Percentiles rank a stretch among this genome's conserved stretches.
phyloP scores from a whole-genome alignment of 2,888 invertebrate genomes.

The Selenia dentaria region DNA sequence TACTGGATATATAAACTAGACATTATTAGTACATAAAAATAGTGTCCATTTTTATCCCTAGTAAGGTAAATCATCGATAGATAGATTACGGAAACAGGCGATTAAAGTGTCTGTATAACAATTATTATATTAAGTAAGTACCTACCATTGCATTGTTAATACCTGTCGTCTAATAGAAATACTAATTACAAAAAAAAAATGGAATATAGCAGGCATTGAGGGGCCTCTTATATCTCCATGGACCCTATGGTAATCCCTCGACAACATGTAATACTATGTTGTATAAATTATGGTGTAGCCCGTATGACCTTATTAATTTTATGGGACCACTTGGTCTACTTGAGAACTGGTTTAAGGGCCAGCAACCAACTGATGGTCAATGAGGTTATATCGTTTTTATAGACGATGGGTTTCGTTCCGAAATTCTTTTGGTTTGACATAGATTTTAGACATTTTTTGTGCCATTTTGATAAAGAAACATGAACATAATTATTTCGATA shows the following conservation, averaged over 20 bases:
- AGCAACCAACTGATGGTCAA: slow-evolving; percentile 29
- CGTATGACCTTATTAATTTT: slow-evolving; percentile 76
- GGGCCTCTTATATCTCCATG: background rate
- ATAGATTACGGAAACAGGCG: too few relatives aligned
- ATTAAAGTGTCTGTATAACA: too few relatives aligned
- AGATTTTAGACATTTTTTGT: background rate
- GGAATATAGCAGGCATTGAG: background rate
- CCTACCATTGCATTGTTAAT: too few relatives aligned
- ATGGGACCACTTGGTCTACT: slow-evolving; percentile 66
- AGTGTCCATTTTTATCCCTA: too few relatives aligned
- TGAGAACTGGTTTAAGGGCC: slow-evolving; percentile 61
- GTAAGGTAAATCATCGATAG: too few relatives aligned
- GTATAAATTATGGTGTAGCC: slow-evolving; percentile 60
- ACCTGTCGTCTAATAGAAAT: too few relatives aligned
- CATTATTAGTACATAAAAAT: too few relatives aligned
- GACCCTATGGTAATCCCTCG: slow-evolving; percentile 40
- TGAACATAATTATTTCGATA: background rate
- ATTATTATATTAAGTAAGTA: too few relatives aligned
- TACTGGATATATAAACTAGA: too few relatives aligned
- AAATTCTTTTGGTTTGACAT: slow-evolving; percentile 27
- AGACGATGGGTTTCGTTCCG: background rate
- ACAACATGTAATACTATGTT: slow-evolving; percentile 47
- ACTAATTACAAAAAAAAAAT: too few relatives aligned
- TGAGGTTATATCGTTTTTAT: slow-evolving; percentile 16
- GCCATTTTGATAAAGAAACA: background rate